Base-by-base conservation (phyloP, 2,888 invertebrate genomes). In the Papilio elwesi region DNA sequence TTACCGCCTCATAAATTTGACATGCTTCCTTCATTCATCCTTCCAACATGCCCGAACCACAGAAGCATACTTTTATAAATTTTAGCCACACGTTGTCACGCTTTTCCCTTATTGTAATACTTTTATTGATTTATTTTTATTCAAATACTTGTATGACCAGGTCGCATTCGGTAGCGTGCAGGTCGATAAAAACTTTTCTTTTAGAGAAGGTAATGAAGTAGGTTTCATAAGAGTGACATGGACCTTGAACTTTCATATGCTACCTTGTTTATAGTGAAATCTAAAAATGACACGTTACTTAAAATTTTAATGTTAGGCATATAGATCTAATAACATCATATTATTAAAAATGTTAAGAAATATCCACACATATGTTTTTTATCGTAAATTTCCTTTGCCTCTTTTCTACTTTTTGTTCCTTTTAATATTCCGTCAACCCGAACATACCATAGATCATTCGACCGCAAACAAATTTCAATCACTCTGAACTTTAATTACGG, bases 381-480 rank as follows among this genome's bases (percentile, higher is more conserved):
- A 26, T 26, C 26, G 4, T 26, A 26, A 26, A 26, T 26, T 26
- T 43, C 43, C 9, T 43, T 43, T 43, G 7, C 43, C 2, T 43
- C 8, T 43, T 9, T 9, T 43, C 43, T 43, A 43, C 6, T 43
- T 43, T 43, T 43, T 43, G n/a, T 26, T 26, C 26, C 26, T 26
- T 26, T 26, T 26, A 26, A 26, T 4, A 26, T 26, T 26, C 26
- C 26, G 26, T 26, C 26, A 26, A 26, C 26, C 26, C 4, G n/a
- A n/a, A n/a, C n/a, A n/a, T n/a, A n/a, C n/a, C n/a, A n/a, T n/a
- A n/a, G n/a, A n/a, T 62, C n/a, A 62, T 62, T 62, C 59, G 59
- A 43, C 59, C 59, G 43, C 59, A 62, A 62, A 47, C 47, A 67
- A 67, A 67, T 67, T 43, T 47, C 55, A 55, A 55, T 67, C 47